Base-by-base conservation (phyloP, 2,113 vertebrate genomes). In the Pimephales promelas region DNA sequence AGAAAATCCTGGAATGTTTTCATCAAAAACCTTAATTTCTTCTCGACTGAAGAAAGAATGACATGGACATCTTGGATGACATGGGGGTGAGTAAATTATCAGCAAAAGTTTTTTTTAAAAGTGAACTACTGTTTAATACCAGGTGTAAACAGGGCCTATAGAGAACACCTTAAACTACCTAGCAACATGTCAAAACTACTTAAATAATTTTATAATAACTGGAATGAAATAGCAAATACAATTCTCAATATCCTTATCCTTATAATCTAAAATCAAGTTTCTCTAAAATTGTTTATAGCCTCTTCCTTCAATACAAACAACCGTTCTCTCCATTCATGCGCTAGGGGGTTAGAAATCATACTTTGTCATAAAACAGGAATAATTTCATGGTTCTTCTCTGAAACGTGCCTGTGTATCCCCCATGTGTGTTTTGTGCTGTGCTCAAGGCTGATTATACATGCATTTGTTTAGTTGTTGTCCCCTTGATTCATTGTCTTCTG, bases 401-500 rank as follows among this genome's bases (percentile, higher is more conserved):
- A 52, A 74, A 83, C 16, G 24, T 40, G 24, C 7, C 31, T 61
- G 6, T 66, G 62, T 36, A 10, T 22, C 20, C 49, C 49, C 34
- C 14, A 6, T 20, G 14, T 59, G 28, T 14, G 20, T 64, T 45
- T 75, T 47, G n/a, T 43, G 40, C 71, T 34, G 57, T 75, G 31
- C 18, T 68, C 62, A 20, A 22, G 31, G 18, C 31, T 36, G 64
- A 68, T 68, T 68, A 22, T 36, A 24, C 1, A 24, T 56, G 9
- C 54, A 16, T 72, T 61, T 59, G 66, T 81, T 59, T 28, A 36
- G 70, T 36, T 57, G 43, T 34, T 64, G 66, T 52, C 31, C 45
- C 14, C 66, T 80, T 47, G 34, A 62, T 79, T 83, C 64, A 61
- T 82, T 62, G 81, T 43, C 24, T 71, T 43, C 24, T 71, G 76